A percentile compares a stretch with the other conserved stretches of the same genome.
These are phyloP conservation scores for Parotia lawesii DNA, from an alignment of 2,113 vertebrate genomes.

Conservation along the genomic window DNA sequence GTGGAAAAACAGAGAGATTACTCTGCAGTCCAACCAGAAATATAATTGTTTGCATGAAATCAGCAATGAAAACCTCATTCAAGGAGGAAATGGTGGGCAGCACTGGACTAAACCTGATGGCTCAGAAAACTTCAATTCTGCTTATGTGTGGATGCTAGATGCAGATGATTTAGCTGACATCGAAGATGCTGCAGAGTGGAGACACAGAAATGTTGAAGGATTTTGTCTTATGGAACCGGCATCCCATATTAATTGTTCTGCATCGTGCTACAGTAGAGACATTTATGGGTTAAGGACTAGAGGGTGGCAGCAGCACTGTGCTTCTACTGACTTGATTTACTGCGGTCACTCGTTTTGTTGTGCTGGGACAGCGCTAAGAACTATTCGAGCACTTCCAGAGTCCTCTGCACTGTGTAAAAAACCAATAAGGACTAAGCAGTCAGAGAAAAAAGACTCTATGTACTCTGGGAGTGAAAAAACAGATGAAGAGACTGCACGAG, in stretches of 20 bases:
- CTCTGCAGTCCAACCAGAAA: slow-evolving; percentile 61
- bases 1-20: slow-evolving; percentile 71
- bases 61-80: slow-evolving; percentile 42
- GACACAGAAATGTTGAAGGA: slow-evolving; percentile 71
- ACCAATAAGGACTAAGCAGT: slow-evolving; percentile 82
- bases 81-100: slow-evolving; percentile 50
- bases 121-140: slow-evolving; percentile 61
- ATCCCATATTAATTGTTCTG: slow-evolving; percentile 67
- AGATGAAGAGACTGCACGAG: slow-evolving; percentile 76
- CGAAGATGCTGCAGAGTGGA: slow-evolving; percentile 92
- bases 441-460: slow-evolving; percentile 68
- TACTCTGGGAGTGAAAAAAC: slow-evolving; percentile 74
- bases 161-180: slow-evolving; percentile 86
- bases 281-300: slow-evolving; percentile 84
- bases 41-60: slow-evolving; percentile 55
- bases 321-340: slow-evolving; percentile 75
- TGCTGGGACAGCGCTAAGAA: slow-evolving; percentile 80
- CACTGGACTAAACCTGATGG: slow-evolving; percentile 64
- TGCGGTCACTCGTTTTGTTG: slow-evolving; percentile 92
- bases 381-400: slow-evolving; percentile 77
- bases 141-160: slow-evolving; percentile 86
- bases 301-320: slow-evolving; percentile 81
- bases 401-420: slow-evolving; percentile 70
- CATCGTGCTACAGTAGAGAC: slow-evolving; percentile 79
- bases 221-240: slow-evolving; percentile 75